Evolutionary conservation across 2,888 invertebrate genomes (phyloP), one percentile per base, ranked within the genome.

Genomic region (Pyrrhia umbra): DNA sequence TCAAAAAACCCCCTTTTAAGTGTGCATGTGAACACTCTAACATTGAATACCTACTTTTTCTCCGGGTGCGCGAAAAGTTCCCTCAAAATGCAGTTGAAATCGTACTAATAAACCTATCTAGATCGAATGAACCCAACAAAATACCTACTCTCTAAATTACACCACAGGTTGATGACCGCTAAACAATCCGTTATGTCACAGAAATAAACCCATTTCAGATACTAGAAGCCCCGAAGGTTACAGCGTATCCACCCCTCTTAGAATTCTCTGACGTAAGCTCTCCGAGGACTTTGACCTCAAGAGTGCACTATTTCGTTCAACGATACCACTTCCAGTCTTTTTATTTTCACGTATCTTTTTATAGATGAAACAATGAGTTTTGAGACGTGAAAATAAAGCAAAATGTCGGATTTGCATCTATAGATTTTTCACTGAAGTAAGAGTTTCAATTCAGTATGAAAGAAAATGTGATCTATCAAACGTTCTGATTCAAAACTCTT

Each of bases 161-260:
- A 47, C 6, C 13, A 27, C 57, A 39, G 57, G 75, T 74, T 74
- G 47, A 27, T 67, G 68, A 60, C 69, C 69, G 52, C 20, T 51
- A 46, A 42, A 47, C 68, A 75, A 75, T 68, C 54, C 30, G 27
- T 74, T 75, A 75, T 50, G 37, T 60, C 49, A 68, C 50, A 55
- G 69, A 75, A 68, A 70, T 75, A 59, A 55, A 69, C 50, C 15
- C 75, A 20, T 70, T 63, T 70, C 54, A 63, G 76, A 62, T 30
- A 50, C 50, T 68, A 23, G 45, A 62, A 71, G 63, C 37, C 18
- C 42, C 57, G 50, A 72, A 72, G 71, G 77, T 76, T 72, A 58
- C 49, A 45, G 39, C 34, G 13, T 50, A 49, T 40, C 52, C 47
- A 63, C 63, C 77, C 70, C 42, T 51, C 37, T 50, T 25, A 46